Percentiles rank a stretch among this genome's conserved stretches.
Conservation (phyloP, 2,888 invertebrate species). For the Brachynemurus nebulosus region DNA sequence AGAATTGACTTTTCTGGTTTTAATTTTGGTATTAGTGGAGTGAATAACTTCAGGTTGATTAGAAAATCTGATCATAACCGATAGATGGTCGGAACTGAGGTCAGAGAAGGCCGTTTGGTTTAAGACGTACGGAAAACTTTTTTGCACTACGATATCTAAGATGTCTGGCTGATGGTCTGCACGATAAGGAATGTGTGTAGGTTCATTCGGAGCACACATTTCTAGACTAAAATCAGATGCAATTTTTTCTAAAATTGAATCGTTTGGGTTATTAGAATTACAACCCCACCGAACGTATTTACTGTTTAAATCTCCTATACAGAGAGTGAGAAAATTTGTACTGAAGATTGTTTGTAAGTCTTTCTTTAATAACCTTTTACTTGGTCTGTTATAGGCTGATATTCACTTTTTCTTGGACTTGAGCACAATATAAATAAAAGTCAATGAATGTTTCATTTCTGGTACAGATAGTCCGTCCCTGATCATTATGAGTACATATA, state of each 20-base stretch:
- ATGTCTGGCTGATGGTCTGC: conserved; percentile 11
- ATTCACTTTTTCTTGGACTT: no score
- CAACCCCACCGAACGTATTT: neutral
- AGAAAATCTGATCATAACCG: conserved; percentile 9
- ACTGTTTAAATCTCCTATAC: neutral
- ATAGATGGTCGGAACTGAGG: conserved; percentile 11
- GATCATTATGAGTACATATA: no score
- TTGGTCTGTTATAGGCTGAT: no score
- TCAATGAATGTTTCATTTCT: no score
- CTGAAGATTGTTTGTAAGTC: neutral
- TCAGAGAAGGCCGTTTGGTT: conserved; percentile 11
- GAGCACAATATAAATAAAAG: no score
- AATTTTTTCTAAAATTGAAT: conserved; percentile 8
- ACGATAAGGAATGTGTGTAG: conserved; percentile 12
- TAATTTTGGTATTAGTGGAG: no score
- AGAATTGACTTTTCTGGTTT: no score
- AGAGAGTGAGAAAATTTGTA: neutral
- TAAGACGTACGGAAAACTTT: conserved; percentile 9
- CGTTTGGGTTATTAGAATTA: conserved; percentile 9
- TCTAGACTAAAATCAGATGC: conserved; percentile 7
- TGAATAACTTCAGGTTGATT: neutral
- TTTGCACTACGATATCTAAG: conserved; percentile 11
- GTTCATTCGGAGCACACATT: conserved; percentile 11
- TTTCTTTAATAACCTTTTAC: neutral
- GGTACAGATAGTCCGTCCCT: no score